A percentile compares a stretch with the other conserved stretches of the same genome.
phyloP scores from a whole-genome alignment of 2,888 invertebrate species.

The Calameuta pallipes region DNA sequence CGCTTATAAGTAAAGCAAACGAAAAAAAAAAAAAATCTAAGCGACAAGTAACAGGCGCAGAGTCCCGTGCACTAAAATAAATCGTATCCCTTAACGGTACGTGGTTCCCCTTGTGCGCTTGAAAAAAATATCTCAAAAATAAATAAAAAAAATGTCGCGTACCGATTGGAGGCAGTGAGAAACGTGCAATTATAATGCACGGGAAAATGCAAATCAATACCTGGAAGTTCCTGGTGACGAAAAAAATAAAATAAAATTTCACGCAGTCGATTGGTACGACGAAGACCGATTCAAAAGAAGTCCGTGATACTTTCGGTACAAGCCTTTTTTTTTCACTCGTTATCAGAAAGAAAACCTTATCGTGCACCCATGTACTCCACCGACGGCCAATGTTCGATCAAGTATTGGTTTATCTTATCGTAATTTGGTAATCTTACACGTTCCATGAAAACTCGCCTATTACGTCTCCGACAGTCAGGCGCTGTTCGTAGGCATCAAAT shows the following conservation, averaged over 20 bases:
- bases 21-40: background rate
- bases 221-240: background rate
- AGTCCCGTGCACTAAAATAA: background rate
- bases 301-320: background rate
- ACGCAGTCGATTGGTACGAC: background rate
- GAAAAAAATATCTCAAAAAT: background rate
- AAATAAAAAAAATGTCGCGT: background rate
- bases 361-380: conserved; percentile 29
- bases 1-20: background rate
- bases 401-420: conserved; percentile 47
- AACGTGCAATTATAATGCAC: background rate
- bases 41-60: no score
- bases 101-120: background rate
- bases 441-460: conserved; percentile 20
- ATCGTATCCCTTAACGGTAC: background rate
- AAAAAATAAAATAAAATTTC: background rate
- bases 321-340: background rate
- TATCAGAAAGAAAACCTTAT: conserved; percentile 4
- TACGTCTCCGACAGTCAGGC: background rate
- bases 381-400: conserved; percentile 31
- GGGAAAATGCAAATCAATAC: background rate
- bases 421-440: conserved; percentile 36
- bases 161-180: background rate
- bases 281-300: background rate
- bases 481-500: background rate